These are phyloP conservation scores for Momotus momota DNA, from an alignment of 2,797 vertebrate species.

Conservation along the genomic window DNA sequence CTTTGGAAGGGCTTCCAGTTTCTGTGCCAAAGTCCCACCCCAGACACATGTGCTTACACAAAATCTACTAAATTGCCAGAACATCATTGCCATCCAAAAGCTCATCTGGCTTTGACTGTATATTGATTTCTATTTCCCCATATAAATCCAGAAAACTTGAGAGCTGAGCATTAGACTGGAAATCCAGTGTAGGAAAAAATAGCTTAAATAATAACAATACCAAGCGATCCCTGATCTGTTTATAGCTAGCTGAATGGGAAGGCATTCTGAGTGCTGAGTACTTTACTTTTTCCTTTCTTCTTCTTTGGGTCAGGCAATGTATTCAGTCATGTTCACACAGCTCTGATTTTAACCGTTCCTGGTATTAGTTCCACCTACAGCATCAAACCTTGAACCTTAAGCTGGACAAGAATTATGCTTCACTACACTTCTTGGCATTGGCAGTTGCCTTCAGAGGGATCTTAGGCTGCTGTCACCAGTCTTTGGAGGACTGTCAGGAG, in stretches of 20 bases:
- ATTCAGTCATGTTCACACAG: neutral
- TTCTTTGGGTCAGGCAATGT: neutral
- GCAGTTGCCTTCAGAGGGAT: neutral
- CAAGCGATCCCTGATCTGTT: conserved; percentile 78
- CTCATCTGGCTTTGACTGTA: neutral
- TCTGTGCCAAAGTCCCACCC: neutral
- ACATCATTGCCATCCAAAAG: neutral
- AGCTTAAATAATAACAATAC: conserved; percentile 82
- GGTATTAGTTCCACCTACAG: fast-evolving
- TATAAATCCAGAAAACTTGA: conserved; percentile 44
- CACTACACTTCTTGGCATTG: neutral
- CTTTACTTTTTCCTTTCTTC: conserved; percentile 65
- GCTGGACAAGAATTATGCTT: neutral
- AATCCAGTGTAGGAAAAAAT: conserved; percentile 75
- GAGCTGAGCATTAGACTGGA: conserved; percentile 82
- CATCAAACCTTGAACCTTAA: fast-evolving
- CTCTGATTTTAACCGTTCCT: neutral
- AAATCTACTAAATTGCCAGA: neutral
- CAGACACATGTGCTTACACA: neutral
- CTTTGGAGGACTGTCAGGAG: neutral
- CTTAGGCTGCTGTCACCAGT: neutral
- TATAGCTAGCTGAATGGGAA: conserved; percentile 74
- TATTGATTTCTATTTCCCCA: neutral
- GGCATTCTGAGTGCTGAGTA: conserved; percentile 65
- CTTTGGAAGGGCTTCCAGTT: neutral